phyloP scores from a whole-genome alignment of 37 sponge, comb jelly and placozoan species.

The Haliclona indistincta region DNA sequence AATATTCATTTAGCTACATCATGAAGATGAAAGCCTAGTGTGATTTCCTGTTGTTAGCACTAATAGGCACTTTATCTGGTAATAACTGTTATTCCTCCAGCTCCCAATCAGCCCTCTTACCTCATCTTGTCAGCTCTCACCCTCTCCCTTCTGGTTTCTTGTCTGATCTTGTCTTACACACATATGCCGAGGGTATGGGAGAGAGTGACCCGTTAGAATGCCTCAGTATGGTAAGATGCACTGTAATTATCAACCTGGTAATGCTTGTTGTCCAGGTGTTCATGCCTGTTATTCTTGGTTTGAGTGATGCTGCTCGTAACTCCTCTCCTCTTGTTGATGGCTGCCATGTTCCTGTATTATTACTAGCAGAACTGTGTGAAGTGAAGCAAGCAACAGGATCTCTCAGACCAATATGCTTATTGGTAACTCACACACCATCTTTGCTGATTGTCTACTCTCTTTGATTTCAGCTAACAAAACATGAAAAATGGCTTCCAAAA shows the following conservation, averaged over 20 bases:
- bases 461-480: slow-evolving; percentile 19
- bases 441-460: slow-evolving; percentile 10
- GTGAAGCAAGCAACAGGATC: slow-evolving; percentile 13
- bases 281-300: slow-evolving; percentile 10
- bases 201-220: not conserved
- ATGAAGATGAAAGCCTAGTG: too few relatives aligned
- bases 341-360: slow-evolving; percentile 17
- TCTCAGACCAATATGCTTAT: slow-evolving; percentile 55
- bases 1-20: too few relatives aligned
- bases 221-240: not conserved
- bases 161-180: slow-evolving; percentile 55
- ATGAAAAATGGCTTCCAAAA: slow-evolving; percentile 35
- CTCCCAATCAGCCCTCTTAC: slow-evolving; percentile 11
- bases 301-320: slow-evolving; percentile 5
- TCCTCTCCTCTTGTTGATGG: slow-evolving; percentile 19
- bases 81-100: too few relatives aligned
- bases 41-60: too few relatives aligned
- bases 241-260: not conserved
- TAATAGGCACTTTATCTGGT: too few relatives aligned
- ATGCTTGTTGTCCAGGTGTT: slow-evolving; percentile 44
- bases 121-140: slow-evolving; percentile 15
- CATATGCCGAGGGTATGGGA: slow-evolving; percentile 29
- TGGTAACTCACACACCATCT: slow-evolving; percentile 26
- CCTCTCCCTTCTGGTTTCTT: slow-evolving; percentile 58
- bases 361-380: slow-evolving; percentile 56